phyloP scores from a whole-genome alignment of 2,888 invertebrate species.

The Drosophila nr. fundita region DNA sequence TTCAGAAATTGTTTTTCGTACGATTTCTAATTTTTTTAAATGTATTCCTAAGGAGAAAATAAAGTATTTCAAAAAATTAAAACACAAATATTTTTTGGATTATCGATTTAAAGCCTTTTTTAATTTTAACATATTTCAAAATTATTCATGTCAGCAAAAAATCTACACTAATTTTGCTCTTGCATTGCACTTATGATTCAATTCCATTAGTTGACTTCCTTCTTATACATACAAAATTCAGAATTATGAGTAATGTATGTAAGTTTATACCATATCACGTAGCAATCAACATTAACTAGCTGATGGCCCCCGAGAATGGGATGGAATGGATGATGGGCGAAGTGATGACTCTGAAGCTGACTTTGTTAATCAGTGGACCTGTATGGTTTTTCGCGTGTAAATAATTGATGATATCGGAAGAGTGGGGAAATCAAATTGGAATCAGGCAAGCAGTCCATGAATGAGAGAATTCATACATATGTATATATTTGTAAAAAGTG shows the following conservation, averaged over 20 bases:
- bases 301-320: background rate
- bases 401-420: constrained; percentile 51
- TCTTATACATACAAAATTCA: background rate
- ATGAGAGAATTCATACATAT: constrained; percentile 18
- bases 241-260: background rate
- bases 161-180: background rate
- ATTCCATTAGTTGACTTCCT: background rate
- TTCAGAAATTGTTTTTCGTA: no score
- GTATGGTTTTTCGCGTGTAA: constrained; percentile 23
- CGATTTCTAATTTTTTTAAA: background rate
- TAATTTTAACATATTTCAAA: background rate
- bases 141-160: background rate
- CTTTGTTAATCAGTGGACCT: constrained; percentile 12
- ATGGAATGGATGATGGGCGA: background rate
- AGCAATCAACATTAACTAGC: constrained; percentile 1
- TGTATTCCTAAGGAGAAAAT: background rate
- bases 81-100: background rate
- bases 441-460: background rate
- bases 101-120: background rate
- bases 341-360: constrained; percentile 1
- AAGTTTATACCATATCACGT: background rate
- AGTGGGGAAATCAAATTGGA: constrained; percentile 3
- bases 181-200: background rate
- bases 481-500: constrained; percentile 53
- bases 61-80: background rate